Conservation (phyloP, 2,797 vertebrate species). For the Galago senegalensis region DNA sequence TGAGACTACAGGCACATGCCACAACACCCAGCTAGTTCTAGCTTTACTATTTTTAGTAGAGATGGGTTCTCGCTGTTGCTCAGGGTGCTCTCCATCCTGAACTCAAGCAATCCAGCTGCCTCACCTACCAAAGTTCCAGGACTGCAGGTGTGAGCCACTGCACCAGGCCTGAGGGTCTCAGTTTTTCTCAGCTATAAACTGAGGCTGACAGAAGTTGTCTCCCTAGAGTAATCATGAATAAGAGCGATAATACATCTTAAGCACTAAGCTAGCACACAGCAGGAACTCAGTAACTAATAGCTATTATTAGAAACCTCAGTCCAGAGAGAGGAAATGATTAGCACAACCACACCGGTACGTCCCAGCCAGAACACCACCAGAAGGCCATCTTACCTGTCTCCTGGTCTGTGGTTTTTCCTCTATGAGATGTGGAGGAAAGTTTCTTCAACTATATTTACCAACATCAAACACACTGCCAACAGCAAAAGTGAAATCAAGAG, state of each 20-base stretch:
- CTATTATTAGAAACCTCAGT: background rate
- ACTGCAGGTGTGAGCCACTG: too few species aligned
- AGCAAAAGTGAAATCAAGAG: background rate
- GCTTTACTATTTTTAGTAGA: too few species aligned
- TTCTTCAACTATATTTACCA: background rate
- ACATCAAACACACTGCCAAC: background rate
- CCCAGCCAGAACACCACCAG: background rate
- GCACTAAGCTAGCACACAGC: background rate
- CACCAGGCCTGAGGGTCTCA: background rate
- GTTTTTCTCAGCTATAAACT: slow-evolving; percentile 14
- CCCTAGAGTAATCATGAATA: background rate
- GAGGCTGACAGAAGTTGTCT: background rate
- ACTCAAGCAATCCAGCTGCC: too few species aligned
- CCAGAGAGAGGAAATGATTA: background rate
- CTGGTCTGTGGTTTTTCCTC: background rate
- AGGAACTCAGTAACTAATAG: background rate
- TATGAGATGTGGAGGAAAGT: background rate
- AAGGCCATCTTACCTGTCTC: background rate
- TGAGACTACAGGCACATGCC: too few species aligned
- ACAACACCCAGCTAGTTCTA: too few species aligned
- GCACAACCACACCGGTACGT: background rate
- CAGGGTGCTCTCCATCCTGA: too few species aligned
- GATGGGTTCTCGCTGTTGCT: too few species aligned
- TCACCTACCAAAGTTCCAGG: too few species aligned
- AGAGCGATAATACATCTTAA: background rate